Evolutionary conservation across 2,797 vertebrate genomes (phyloP).

Genomic region (Balearica regulorum): DNA sequence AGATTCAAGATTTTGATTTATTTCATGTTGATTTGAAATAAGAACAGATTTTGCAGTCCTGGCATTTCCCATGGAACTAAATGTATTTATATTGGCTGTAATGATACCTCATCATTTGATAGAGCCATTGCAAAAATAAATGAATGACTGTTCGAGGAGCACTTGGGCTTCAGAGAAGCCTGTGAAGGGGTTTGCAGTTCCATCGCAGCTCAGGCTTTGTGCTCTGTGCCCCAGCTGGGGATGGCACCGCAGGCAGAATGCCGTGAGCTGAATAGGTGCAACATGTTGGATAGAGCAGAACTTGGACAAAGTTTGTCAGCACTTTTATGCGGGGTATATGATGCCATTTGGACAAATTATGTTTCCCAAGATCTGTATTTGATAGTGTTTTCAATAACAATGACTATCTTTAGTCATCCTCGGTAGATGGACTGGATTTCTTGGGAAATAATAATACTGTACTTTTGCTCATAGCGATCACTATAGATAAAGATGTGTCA

Average conservation of each 20-base stretch:
- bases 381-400: not conserved
- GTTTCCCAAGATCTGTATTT: not conserved
- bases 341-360: not conserved
- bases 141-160: not conserved
- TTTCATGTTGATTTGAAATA: not conserved
- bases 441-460: not conserved
- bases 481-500: not conserved
- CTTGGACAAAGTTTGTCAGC: not conserved
- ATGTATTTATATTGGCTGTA: not conserved
- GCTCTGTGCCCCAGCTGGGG: not conserved
- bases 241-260: not conserved
- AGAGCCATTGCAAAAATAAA: not conserved
- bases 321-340: accelerated
- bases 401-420: not conserved
- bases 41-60: not conserved
- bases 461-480: not conserved
- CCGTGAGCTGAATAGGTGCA: not conserved
- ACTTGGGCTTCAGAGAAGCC: not conserved
- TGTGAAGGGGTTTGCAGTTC: not conserved
- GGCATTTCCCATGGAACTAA: not conserved
- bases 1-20: not conserved
- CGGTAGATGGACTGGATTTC: not conserved
- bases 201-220: not conserved
- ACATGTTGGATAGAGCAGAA: not conserved
- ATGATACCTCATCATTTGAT: not conserved